Evolutionary conservation across 2,888 invertebrate species (phyloP).

Genomic region (Heteropelma amictum): DNA sequence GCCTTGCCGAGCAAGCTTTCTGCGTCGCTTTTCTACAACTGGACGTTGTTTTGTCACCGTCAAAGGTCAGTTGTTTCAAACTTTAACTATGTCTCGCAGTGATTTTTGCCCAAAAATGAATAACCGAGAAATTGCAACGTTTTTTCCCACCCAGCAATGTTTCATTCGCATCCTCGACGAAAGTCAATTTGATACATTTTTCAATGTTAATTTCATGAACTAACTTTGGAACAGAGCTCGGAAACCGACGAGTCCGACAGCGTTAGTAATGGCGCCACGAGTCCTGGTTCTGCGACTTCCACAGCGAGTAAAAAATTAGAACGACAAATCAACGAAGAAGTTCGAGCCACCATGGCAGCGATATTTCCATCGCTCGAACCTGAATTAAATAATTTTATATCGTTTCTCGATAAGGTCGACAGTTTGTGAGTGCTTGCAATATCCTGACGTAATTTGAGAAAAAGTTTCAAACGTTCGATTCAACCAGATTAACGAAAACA

Average conservation of each 20-base stretch:
- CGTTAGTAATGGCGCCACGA: constrained; percentile 69
- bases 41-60: constrained; percentile 78
- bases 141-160: no score
- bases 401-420: constrained; percentile 91
- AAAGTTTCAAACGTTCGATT: not conserved
- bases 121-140: no score
- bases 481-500: no score
- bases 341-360: constrained; percentile 91
- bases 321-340: constrained; percentile 87
- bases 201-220: not conserved
- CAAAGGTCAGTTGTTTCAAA: constrained; percentile 62
- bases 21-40: constrained; percentile 95
- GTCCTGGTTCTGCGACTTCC: constrained; percentile 71
- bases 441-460: no score
- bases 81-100: not conserved
- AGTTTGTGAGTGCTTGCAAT: constrained; percentile 87
- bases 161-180: not conserved
- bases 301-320: constrained; percentile 81
- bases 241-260: constrained; percentile 70
- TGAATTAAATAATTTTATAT: constrained; percentile 91
- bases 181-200: no score
- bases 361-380: constrained; percentile 93
- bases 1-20: constrained; percentile 96
- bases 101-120: not conserved
- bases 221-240: constrained; percentile 23